Evolutionary conservation across 2,888 invertebrate genomes (phyloP).

Genomic region (Pasiphila rectangulata): DNA sequence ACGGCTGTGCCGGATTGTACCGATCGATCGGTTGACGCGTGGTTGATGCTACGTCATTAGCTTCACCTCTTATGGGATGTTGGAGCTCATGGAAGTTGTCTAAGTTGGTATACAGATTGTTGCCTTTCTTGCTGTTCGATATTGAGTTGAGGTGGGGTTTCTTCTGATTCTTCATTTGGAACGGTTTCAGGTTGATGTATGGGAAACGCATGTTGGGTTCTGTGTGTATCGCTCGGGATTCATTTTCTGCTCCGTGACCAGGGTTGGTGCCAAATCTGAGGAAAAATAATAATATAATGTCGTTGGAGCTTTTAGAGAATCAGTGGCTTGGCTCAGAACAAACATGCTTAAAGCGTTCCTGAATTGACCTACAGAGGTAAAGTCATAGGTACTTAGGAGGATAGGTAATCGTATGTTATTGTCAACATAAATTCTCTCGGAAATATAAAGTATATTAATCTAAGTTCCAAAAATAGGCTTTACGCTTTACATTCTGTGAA

Average conservation of each 20-base stretch:
- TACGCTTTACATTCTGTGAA: not conserved
- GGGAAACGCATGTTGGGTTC: conserved; percentile 68
- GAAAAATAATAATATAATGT: conserved; percentile 34
- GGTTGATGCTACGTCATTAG: conserved; percentile 52
- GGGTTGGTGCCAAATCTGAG: conserved; percentile 64
- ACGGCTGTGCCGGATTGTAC: conserved; percentile 76
- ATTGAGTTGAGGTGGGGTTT: conserved; percentile 43
- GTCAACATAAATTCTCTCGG: not conserved
- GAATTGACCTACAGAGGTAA: too few relatives aligned
- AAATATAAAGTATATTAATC: too few relatives aligned
- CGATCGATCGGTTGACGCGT: conserved; percentile 60
- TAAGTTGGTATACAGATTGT: conserved; percentile 59
- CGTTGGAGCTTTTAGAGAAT: too few relatives aligned
- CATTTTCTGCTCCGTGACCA: conserved; percentile 69
- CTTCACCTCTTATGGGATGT: conserved; percentile 69
- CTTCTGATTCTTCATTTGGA: conserved; percentile 61
- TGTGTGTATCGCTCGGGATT: conserved; percentile 70
- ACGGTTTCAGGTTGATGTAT: conserved; percentile 70
- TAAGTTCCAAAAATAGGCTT: not conserved
- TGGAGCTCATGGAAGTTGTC: conserved; percentile 61
- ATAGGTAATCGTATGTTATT: not conserved
- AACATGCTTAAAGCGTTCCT: too few relatives aligned
- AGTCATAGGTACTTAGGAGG: too few relatives aligned
- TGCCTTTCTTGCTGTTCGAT: conserved; percentile 54
- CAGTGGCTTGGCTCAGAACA: too few relatives aligned